These are phyloP conservation scores for Drosophila trapezifrons DNA, from an alignment of 1,140 invertebrate genomes.

Conservation along the genomic window DNA sequence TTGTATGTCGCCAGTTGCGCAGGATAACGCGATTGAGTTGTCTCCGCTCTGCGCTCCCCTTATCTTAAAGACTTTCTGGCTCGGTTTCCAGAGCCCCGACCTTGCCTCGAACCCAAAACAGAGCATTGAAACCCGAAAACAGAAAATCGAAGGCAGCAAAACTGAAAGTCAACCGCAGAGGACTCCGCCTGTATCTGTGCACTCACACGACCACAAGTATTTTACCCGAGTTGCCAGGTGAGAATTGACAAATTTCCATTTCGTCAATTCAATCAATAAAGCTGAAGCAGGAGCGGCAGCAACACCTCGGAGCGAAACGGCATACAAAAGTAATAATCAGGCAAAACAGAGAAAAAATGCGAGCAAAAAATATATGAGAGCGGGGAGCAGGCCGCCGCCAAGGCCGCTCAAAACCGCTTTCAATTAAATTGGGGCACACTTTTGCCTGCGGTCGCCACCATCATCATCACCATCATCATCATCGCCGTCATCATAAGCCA, in stretches of 20 bases:
- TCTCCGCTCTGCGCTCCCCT: constrained; percentile 14
- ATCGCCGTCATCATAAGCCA: constrained; percentile 20
- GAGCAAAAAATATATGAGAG: constrained; percentile 20
- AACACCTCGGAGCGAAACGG: constrained; percentile 17
- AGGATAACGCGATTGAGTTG: constrained; percentile 66
- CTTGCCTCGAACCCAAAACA: constrained; percentile 36
- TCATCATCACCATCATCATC: constrained; percentile 37
- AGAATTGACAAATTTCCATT: constrained; percentile 82
- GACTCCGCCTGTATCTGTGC: constrained; percentile 4
- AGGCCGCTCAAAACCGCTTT: constrained; percentile 79
- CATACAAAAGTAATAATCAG: neutral
- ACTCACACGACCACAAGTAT: constrained; percentile 56
- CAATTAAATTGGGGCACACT: constrained; percentile 82
- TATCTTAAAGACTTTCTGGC: constrained; percentile 76
- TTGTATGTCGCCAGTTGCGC: constrained; percentile 59
- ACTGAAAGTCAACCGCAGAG: constrained; percentile 71
- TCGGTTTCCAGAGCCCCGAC: constrained; percentile 11
- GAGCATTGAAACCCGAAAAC: neutral
- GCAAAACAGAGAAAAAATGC: constrained; percentile 1
- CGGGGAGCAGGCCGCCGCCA: constrained; percentile 35
- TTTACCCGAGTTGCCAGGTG: constrained; percentile 54
- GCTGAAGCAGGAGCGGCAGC: constrained; percentile 7
- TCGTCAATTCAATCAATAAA: constrained; percentile 78
- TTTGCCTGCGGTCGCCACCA: constrained; percentile 71
- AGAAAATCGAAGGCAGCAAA: constrained; percentile 32